Base-by-base conservation (phyloP, 1,140 invertebrate genomes). In the Aphidius ervi region DNA sequence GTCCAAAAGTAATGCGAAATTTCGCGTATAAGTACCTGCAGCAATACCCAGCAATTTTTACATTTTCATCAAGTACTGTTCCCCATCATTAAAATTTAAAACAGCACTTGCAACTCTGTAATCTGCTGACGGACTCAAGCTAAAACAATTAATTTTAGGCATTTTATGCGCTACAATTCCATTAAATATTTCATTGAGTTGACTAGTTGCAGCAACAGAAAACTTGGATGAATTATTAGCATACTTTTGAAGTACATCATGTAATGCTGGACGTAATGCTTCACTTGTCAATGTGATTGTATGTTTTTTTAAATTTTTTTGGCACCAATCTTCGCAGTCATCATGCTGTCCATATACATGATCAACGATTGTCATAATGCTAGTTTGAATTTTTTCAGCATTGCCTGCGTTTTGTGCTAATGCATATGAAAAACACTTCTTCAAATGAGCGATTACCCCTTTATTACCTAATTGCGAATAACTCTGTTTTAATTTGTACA, bases 111-210 rank as follows among this genome's bases (percentile, higher is more conserved):
- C n/a, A n/a, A n/a, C n/a, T n/a, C n/a, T n/a, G n/a, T n/a, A n/a
- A n/a, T n/a, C n/a, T n/a, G n/a, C n/a, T n/a, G n/a, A n/a, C n/a
- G n/a, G n/a, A n/a, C n/a, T n/a, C n/a, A n/a, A n/a, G n/a, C n/a
- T n/a, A n/a, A n/a, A n/a, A n/a, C n/a, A n/a, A n/a, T n/a, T n/a
- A n/a, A n/a, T n/a, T n/a, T n/a, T n/a, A n/a, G n/a, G n/a, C n/a
- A n/a, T n/a, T n/a, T n/a, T n/a, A n/a, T n/a, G n/a, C n/a, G n/a
- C n/a, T n/a, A n/a, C n/a, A n/a, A n/a, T n/a, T n/a, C n/a, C 65
- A 23, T 70, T 68, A 0, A 68, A 4, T 7, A 62, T 68, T 56
- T 70, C 63, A 52, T 72, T 69, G 3, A 58, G 58, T 49, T 72
- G 68, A 52, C 69, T 70, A 3, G 65, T 69, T 5, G 67, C 67